A percentile compares a stretch with the other conserved stretches of the same genome.
phyloP scores from a whole-genome alignment of 2,113 vertebrate species.

The Nestor notabilis region DNA sequence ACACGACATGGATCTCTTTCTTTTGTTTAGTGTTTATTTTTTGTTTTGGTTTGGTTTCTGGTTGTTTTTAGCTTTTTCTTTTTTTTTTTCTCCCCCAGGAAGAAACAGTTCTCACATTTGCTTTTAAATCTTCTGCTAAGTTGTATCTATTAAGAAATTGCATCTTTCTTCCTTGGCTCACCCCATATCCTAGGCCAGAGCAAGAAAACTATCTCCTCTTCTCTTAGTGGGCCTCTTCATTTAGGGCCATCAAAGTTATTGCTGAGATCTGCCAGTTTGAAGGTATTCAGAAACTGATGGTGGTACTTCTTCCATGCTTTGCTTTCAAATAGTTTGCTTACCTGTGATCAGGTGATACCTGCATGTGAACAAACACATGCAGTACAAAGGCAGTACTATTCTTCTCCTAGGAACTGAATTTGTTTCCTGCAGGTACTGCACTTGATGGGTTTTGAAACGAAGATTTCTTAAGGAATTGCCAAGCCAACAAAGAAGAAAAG shows the following conservation, averaged over 20 bases:
- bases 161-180: neutral
- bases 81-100: neutral
- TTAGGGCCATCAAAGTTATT: neutral
- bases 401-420: neutral
- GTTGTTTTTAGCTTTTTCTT: accelerated
- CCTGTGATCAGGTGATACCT: neutral
- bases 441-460: neutral
- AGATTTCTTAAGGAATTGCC: neutral
- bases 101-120: neutral
- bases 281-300: neutral
- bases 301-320: neutral
- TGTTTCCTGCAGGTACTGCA: neutral
- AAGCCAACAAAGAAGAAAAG: neutral
- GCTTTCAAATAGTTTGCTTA: neutral
- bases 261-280: neutral
- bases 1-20: neutral
- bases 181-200: neutral
- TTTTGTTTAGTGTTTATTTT: neutral
- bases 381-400: neutral
- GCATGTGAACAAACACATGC: accelerated
- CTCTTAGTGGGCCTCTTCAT: neutral
- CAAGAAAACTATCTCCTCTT: neutral
- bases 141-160: neutral
- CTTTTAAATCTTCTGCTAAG: neutral
- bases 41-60: too few relatives aligned